Base-by-base conservation (phyloP, 1,140 invertebrate genomes). In the Matsumurasca onukii region DNA sequence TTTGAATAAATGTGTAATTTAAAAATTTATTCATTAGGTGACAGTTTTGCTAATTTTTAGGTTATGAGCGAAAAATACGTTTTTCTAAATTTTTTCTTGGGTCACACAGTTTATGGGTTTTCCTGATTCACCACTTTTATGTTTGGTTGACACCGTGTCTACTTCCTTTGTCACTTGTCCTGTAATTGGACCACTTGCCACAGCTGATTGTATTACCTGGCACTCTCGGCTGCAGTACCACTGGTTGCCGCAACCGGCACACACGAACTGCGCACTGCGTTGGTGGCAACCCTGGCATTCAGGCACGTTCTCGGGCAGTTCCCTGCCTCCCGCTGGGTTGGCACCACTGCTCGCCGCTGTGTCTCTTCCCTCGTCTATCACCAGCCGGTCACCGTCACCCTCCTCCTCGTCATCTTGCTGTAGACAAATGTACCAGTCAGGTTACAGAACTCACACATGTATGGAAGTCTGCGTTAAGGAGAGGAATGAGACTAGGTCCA, bases 151-250 rank as follows among this genome's bases (percentile, higher is more conserved):
- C 5, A 13, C 15, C 66, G 57, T 30, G 57, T 49, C 34, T 9
- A 69, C 29, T 67, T 72, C 65, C 17, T 20, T 24, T 20, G 25
- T 13, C 22, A 45, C 13, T 25, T 27, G n/a, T 9, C 15, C 31
- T 61, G 3, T 29, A 27, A 27, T 27, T 3, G 57, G 13, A 12
- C 2, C 25, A 3, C 5, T 62, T 31, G 66, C 15, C 51, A 51
- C 49, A 30, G 29, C 48, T 30, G 39, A 51, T n/a, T 45, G 61
- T 30, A 73, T 72, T 80, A 94, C 92, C 87, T 95, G 93, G 78
- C 93, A 95, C 73, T 93, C 90, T 64, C 90, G 81, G 76, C 89
- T 92, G 83, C 93, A 95, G 77, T 95, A 95, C 91, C 92, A 94
- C 80, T 94, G 91, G 80, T 92, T 93, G 63, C 88, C 88, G 77